Conservation (phyloP, 2,797 vertebrate genomes). For the Dryobates pubescens region DNA sequence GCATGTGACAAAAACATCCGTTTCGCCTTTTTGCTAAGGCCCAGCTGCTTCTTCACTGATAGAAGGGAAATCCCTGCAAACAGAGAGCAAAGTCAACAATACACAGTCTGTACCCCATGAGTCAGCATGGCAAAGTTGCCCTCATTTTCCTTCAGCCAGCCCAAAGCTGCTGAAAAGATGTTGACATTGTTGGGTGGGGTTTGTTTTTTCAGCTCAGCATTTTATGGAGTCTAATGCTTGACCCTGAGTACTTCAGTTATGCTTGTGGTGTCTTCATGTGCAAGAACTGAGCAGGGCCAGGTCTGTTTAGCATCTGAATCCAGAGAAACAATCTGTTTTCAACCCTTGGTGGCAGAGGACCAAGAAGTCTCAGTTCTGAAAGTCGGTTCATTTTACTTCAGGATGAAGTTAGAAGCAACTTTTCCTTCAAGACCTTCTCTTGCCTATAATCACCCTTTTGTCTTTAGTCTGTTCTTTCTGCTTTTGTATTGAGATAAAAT, state of each 20-base stretch:
- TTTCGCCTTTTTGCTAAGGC: conserved; percentile 1
- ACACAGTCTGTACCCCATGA: neutral
- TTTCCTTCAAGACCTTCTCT: neutral
- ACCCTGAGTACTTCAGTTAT: neutral
- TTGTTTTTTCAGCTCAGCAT: neutral
- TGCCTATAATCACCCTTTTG: neutral
- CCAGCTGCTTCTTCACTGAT: neutral
- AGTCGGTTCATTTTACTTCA: neutral
- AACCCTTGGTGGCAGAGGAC: neutral
- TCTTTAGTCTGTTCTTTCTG: neutral
- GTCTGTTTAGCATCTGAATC: neutral
- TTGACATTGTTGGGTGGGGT: neutral
- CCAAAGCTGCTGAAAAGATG: neutral
- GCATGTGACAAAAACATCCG: conserved; percentile 41
- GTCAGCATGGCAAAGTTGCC: conserved; percentile 10
- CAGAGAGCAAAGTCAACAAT: neutral
- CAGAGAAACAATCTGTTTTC: neutral
- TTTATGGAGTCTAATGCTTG: neutral
- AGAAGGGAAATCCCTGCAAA: conserved; percentile 40
- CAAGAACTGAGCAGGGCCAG: neutral
- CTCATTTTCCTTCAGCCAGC: neutral
- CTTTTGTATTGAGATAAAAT: neutral
- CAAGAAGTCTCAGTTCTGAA: neutral
- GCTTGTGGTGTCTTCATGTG: neutral
- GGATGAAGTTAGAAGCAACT: neutral